Base-by-base conservation (phyloP, 2,797 vertebrate species). In the Sebastiscus albofasciatus region DNA sequence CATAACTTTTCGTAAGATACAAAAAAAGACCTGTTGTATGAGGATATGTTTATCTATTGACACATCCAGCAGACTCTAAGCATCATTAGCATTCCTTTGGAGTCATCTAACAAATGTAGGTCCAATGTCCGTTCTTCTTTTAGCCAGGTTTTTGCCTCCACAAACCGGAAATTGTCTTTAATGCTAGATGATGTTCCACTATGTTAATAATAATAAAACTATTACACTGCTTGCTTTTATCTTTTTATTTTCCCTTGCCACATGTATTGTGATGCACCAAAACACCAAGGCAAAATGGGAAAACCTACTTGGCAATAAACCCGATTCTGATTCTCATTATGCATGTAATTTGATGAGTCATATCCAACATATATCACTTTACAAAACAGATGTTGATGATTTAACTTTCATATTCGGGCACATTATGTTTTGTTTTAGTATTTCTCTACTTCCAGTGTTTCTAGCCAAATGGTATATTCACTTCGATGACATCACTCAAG, bases 401-500 rank as follows among this genome's bases (percentile, higher is more conserved):
- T 71, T 67, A 64, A 18, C 56, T 36, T 74, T 39, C 9, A 67
- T 42, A 39, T 74, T 12, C 1, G 6, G 7, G 11, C 24, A n/a
- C 16, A 7, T 42, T 66, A 29, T 49, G 58, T 34, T 64, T 62
- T 22, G 34, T 14, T 36, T 29, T 6, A 18, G 18, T 26, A 12
- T 62, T 77, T 81, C 60, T 68, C 24, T 68, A 9, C 24, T 72
- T 80, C 31, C n/a, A 20, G 36, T 31, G 55, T 4, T 1, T 64
- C 14, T 12, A 24, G 36, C 54, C 42, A 60, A 72, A 75, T 6
- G 8, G 10, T 33, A n/a, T 11, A 58, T 68, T 70, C 4, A 29
- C 34, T 67, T n/a, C 22, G n/a, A 56, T 85, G 83, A 86, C 66
- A 49, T 88, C 81, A 75, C 9, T 14, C 24, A n/a, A 0, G 34